These are phyloP conservation scores for Noctua pronuba DNA, from an alignment of 2,888 invertebrate species.

Conservation along the genomic window DNA sequence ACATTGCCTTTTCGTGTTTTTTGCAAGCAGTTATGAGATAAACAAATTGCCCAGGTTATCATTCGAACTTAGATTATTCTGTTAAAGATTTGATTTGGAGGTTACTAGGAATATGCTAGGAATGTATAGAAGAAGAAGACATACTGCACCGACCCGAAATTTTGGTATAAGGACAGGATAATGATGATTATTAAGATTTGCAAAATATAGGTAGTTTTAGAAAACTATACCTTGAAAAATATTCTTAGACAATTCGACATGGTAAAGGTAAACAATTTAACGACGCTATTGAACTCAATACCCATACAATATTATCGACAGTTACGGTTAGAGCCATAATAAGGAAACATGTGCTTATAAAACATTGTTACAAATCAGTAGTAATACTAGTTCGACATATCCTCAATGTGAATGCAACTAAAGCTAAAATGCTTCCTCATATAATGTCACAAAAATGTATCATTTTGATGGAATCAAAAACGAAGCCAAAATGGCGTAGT, in stretches of 20 bases:
- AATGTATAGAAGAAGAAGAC: background rate
- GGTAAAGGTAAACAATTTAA: constrained; percentile 24
- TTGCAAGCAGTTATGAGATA: background rate
- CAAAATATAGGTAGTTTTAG: background rate
- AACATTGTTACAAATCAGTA: constrained; percentile 14
- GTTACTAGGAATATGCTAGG: background rate
- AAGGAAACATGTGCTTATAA: constrained; percentile 38
- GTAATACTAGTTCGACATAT: background rate
- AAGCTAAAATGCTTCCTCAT: background rate
- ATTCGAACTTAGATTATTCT: background rate
- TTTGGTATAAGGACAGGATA: background rate
- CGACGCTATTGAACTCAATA: constrained; percentile 27
- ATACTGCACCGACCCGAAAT: background rate
- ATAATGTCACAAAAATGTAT: background rate
- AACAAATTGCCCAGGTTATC: background rate
- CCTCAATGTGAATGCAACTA: background rate
- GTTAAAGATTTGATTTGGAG: background rate
- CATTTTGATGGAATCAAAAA: background rate
- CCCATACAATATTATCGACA: constrained; percentile 24
- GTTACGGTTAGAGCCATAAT: constrained; percentile 11
- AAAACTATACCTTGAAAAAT: background rate
- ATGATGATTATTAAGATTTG: background rate
- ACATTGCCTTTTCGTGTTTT: background rate
- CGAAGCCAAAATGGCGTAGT: background rate
- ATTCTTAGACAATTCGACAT: constrained; percentile 1